Evolutionary conservation across 2,888 invertebrate species (phyloP), one percentile per base, ranked within the genome.

Genomic region (Bimastos eiseni): DNA sequence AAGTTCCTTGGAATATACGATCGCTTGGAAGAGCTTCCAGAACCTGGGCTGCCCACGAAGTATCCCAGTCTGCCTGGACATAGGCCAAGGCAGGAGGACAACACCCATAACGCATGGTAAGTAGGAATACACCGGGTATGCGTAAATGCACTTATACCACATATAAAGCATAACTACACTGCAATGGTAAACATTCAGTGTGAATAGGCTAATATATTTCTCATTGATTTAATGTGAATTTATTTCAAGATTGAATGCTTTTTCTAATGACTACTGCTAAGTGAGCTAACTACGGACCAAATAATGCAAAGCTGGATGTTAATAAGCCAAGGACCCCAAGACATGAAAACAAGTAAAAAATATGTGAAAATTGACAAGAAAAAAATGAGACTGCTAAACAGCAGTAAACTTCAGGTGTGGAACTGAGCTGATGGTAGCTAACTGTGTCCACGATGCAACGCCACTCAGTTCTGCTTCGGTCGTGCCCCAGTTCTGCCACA

Each of bases 31-130:
- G 34, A 36, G 36, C 86, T 86, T 86, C 44, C 89, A 30, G 92
- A 92, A 37, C 91, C 91, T 37, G 89, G 83, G 21, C 44, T 91
- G 8, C 91, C 91, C 17, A 92, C 93, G 37, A 92, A 91, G 83
- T 93, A 92, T 90, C 93, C 92, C 30, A 90, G 93, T 37, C 91
- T 92, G 21, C 92, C 93, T 4, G 93, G 93, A 17, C 91, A 92
- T 83, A 84, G 91, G 88, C 93, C 93, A 34, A 24, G 88, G 17
- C 91, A 90, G 3, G 91, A 92, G 36, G 93, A 93, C 37, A 93
- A 93, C 90, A 91, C 88, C n/a, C 91, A 91, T 90, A 93, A 93
- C 92, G 93, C 93, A 21, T 93, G 93, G 93, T 93, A 91, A 88
- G 90, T 24, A 84, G 34, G n/a, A 84, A 19, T 88, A 38, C 37